A percentile compares a stretch with the other conserved stretches of the same genome.
Evolutionary conservation across 2,797 vertebrate genomes (phyloP).

Genomic region (Falco berigora): DNA sequence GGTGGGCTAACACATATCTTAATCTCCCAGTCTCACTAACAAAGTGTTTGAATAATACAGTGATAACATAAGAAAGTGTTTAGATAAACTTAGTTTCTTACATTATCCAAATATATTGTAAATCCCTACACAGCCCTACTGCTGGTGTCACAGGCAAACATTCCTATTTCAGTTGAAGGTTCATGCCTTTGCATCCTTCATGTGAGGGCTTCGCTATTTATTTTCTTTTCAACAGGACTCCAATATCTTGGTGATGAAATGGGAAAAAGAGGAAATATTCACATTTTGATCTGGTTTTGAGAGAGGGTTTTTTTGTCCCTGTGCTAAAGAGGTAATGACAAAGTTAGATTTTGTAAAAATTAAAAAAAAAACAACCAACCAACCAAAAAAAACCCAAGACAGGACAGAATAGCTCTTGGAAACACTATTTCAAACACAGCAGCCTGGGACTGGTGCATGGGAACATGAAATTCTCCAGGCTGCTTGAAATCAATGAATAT

Average conservation of each 20-base stretch:
- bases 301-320: neutral
- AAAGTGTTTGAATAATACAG: slow-evolving; percentile 24
- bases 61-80: slow-evolving; percentile 26
- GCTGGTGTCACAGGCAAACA: neutral
- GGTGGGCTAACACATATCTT: neutral
- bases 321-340: neutral
- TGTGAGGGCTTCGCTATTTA: neutral
- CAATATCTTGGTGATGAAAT: neutral
- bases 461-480: neutral
- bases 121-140: neutral
- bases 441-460: neutral
- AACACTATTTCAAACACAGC: neutral
- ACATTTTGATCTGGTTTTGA: neutral
- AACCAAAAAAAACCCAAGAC: neutral
- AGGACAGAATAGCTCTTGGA: neutral
- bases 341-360: neutral
- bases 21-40: neutral
- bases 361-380: neutral
- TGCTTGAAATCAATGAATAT: neutral
- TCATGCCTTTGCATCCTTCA: neutral
- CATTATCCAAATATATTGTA: neutral
- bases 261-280: neutral
- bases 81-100: slow-evolving; percentile 14
- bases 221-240: slow-evolving; percentile 3
- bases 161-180: neutral